Percentiles rank a stretch among this genome's conserved stretches.
Conservation (phyloP, 1,140 invertebrate species). For the Charaxes varanes region DNA sequence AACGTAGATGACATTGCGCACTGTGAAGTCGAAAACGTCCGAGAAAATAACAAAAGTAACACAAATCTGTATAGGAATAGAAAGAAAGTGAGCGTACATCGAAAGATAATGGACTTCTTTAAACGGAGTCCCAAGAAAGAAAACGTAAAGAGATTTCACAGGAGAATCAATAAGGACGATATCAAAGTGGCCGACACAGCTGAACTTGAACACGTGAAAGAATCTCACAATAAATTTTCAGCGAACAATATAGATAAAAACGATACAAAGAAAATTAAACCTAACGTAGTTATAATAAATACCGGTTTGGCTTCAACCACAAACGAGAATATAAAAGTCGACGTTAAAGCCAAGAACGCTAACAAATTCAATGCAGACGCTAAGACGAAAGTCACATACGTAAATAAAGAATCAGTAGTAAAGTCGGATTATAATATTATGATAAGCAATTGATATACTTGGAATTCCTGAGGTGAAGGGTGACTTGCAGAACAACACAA, state of each 20-base stretch:
- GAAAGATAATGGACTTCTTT: slow-evolving; percentile 12
- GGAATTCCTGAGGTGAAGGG: no score
- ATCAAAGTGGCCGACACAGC: slow-evolving; percentile 27
- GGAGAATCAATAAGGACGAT: slow-evolving; percentile 40
- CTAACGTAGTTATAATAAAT: slow-evolving; percentile 77
- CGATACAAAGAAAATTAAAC: slow-evolving; percentile 24
- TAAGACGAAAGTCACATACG: no score
- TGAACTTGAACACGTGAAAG: slow-evolving; percentile 11
- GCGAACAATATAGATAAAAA: slow-evolving; percentile 5
- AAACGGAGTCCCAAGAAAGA: slow-evolving; percentile 13
- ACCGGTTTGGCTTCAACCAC: slow-evolving; percentile 82
- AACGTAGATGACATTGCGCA: no score
- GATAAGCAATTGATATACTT: no score
- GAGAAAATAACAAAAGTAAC: no score
- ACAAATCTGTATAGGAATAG: slow-evolving; percentile 9
- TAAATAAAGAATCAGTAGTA: no score
- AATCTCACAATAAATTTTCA: slow-evolving; percentile 3
- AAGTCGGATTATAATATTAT: no score
- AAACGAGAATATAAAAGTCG: slow-evolving; percentile 65
- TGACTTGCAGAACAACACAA: no score
- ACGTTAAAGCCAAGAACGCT: no score
- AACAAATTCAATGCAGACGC: no score
- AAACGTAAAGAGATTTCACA: slow-evolving; percentile 17
- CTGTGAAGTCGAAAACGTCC: no score
- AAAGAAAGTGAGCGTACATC: not conserved